phyloP scores from a whole-genome alignment of 2,888 invertebrate genomes.

The Thyatira batis region DNA sequence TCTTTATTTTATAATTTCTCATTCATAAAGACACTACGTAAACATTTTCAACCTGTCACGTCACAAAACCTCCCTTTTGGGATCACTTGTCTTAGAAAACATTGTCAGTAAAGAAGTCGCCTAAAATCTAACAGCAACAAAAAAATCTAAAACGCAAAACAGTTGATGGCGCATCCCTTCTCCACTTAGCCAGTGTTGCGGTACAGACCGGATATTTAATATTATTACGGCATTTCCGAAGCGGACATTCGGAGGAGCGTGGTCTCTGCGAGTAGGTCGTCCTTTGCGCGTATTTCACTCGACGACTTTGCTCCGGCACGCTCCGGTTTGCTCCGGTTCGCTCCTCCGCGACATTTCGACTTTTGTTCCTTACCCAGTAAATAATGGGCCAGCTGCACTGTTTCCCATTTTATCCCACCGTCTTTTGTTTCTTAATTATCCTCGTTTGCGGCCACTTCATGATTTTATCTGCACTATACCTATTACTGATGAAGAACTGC shows the following conservation, averaged over 20 bases:
- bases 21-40: too few relatives aligned
- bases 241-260: conserved; percentile 22
- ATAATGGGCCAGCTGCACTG: not conserved
- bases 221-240: conserved; percentile 39
- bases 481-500: too few relatives aligned
- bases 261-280: conserved; percentile 11
- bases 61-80: too few relatives aligned
- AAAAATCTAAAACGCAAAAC: not conserved
- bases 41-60: too few relatives aligned
- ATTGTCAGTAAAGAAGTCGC: too few relatives aligned
- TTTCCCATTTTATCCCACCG: not conserved
- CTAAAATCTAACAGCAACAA: not conserved
- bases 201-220: conserved; percentile 34
- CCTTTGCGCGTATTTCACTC: conserved; percentile 6
- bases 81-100: too few relatives aligned
- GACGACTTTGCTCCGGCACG: conserved; percentile 6
- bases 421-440: not conserved
- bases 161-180: not conserved
- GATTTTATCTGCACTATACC: not conserved
- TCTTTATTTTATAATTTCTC: too few relatives aligned
- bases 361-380: not conserved
- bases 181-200: not conserved
- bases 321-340: conserved; percentile 4
- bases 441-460: not conserved
- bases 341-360: not conserved